These are phyloP conservation scores for Alentia gelatinosa DNA, from an alignment of 2,888 invertebrate genomes.

Conservation along the genomic window DNA sequence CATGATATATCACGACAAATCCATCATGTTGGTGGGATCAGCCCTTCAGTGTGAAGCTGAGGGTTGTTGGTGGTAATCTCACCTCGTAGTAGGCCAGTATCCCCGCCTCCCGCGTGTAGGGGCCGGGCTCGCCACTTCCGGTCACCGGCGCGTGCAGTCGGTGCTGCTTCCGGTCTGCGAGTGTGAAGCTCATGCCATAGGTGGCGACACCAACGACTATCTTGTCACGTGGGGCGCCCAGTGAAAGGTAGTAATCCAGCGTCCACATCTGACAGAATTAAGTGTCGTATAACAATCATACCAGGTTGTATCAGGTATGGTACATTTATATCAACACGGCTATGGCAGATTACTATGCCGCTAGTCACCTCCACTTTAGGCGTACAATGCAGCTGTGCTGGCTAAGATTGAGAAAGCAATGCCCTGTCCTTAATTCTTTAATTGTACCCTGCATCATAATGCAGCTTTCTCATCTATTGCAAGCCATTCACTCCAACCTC, in stretches of 20 bases:
- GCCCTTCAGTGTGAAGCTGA: no score
- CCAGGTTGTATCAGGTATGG: no score
- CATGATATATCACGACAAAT: no score
- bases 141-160: conserved; percentile 91
- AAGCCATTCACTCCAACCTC: no score
- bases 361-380: no score
- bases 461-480: no score
- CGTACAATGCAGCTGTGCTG: no score
- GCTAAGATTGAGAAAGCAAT: no score
- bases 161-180: conserved; percentile 65
- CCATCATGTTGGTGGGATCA: no score
- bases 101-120: conserved; percentile 95
- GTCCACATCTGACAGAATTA: conserved; percentile 70
- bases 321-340: no score
- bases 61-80: conserved; percentile 59
- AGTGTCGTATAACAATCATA: background rate
- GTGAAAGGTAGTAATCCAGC: conserved; percentile 69
- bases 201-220: conserved; percentile 95
- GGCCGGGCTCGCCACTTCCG: conserved; percentile 91
- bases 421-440: no score
- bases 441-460: no score
- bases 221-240: conserved; percentile 84
- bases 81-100: conserved; percentile 97
- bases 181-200: conserved; percentile 85
- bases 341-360: background rate